Evolutionary conservation across 2,888 invertebrate genomes (phyloP).

Genomic region (Agrochola macilenta): DNA sequence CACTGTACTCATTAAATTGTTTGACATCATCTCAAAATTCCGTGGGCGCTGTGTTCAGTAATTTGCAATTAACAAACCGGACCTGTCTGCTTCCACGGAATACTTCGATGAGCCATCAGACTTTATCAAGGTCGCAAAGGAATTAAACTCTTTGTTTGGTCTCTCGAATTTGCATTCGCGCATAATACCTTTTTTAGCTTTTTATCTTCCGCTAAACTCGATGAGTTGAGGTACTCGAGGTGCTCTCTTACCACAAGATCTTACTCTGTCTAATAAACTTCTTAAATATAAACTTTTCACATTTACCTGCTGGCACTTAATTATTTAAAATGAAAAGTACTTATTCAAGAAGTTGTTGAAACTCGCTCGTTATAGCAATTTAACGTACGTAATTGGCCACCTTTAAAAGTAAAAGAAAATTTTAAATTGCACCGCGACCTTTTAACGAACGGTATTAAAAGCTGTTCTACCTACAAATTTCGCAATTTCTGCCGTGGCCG

Average conservation of each 20-base stretch:
- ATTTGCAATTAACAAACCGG: constrained; percentile 66
- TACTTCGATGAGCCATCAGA: constrained; percentile 60
- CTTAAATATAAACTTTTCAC: constrained; percentile 26
- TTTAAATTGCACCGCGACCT: constrained; percentile 52
- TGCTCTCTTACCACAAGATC: constrained; percentile 18
- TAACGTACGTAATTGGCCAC: constrained; percentile 50
- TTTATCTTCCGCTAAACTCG: constrained; percentile 45
- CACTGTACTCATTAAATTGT: constrained; percentile 51
- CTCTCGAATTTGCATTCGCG: constrained; percentile 56
- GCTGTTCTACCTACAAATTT: constrained; percentile 45
- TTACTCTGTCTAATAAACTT: constrained; percentile 30
- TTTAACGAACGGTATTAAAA: constrained; percentile 37
- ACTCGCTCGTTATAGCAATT: constrained; percentile 55
- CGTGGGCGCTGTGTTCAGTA: constrained; percentile 51
- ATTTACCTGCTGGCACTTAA: constrained; percentile 32
- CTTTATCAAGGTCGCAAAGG: constrained; percentile 55
- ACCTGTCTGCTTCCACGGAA: constrained; percentile 48
- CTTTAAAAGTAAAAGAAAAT: constrained; percentile 55
- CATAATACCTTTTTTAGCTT: constrained; percentile 47
- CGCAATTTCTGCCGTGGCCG: constrained; percentile 31
- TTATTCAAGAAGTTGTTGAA: constrained; percentile 44
- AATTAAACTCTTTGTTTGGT: constrained; percentile 65
- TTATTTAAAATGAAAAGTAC: constrained; percentile 55
- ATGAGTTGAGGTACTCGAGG: not conserved
- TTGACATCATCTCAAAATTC: constrained; percentile 65